Evolutionary conservation across 2,888 invertebrate genomes (phyloP).

Genomic region (Caenorhabditis macrosperma): DNA sequence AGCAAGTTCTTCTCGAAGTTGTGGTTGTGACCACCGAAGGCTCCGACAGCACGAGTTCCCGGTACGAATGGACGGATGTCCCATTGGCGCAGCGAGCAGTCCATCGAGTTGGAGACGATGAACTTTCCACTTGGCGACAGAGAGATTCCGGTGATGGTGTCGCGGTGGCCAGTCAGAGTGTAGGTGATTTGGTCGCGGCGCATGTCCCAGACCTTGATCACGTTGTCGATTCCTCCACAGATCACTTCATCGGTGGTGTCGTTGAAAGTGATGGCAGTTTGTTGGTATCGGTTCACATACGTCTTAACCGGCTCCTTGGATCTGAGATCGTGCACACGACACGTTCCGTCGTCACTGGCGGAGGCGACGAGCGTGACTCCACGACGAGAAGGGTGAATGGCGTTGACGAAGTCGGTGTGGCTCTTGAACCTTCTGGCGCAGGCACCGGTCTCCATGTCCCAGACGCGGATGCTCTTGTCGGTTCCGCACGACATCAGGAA

Average conservation of each 20-base stretch:
- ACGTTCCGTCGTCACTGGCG: constrained; percentile 93
- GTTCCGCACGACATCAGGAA: constrained; percentile 91
- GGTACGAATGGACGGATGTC: constrained; percentile 96
- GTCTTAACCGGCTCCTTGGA: constrained; percentile 87
- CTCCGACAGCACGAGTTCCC: constrained; percentile 92
- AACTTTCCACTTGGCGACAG: constrained; percentile 87
- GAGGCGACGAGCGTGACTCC: constrained; percentile 93
- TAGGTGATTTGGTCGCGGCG: constrained; percentile 89
- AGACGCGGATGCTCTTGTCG: constrained; percentile 93
- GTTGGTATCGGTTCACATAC: constrained; percentile 82
- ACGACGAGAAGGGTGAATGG: constrained; percentile 85
- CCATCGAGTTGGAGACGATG: constrained; percentile 96
- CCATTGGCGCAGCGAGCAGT: constrained; percentile 94
- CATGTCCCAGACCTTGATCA: constrained; percentile 95
- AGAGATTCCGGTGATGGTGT: constrained; percentile 92
- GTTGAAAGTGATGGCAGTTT: constrained; percentile 92
- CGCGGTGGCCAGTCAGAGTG: constrained; percentile 92
- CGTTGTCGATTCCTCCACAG: constrained; percentile 96
- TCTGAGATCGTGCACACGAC: constrained; percentile 87
- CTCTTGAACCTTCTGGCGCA: constrained; percentile 86
- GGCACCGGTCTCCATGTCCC: constrained; percentile 93
- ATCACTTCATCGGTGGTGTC: constrained; percentile 96
- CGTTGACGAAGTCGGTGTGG: constrained; percentile 84
- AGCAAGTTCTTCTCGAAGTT: constrained; percentile 98
- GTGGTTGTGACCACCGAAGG: constrained; percentile 92